Conservation (phyloP, 2,113 vertebrate species). For the Cololabis saira region DNA sequence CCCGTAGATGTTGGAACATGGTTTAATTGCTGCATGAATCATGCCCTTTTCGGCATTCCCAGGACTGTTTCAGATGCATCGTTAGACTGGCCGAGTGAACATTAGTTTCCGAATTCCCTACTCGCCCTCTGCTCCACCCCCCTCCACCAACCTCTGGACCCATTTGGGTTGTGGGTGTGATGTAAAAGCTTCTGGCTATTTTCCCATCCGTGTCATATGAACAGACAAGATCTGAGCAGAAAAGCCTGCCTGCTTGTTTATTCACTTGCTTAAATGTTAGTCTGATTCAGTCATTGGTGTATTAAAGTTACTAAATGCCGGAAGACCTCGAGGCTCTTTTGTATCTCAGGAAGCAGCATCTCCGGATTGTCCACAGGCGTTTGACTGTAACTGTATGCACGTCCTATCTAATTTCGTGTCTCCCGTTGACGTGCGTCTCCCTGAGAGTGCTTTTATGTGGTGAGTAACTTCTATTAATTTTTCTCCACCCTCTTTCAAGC, state of each 20-base stretch:
- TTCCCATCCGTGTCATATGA: constrained; percentile 15
- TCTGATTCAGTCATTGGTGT: constrained; percentile 2
- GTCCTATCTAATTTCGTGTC: not conserved
- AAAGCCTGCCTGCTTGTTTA: constrained; percentile 20
- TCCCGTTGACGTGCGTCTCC: not conserved
- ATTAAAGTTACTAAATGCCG: constrained; percentile 7
- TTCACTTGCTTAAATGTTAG: constrained; percentile 15
- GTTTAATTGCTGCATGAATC: constrained; percentile 68
- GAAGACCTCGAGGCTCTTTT: constrained; percentile 12
- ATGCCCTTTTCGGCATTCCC: constrained; percentile 57
- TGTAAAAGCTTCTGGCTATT: constrained; percentile 39
- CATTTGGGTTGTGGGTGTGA: constrained; percentile 38
- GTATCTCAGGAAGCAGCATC: constrained; percentile 16
- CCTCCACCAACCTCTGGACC: constrained; percentile 10
- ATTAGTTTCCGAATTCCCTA: constrained; percentile 58
- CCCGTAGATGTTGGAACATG: constrained; percentile 38
- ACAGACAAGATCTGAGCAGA: not conserved
- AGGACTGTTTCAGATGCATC: constrained; percentile 61
- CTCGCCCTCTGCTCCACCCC: constrained; percentile 2
- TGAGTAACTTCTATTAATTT: constrained; percentile 53
- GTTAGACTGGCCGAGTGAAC: constrained; percentile 54
- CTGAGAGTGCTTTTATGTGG: constrained; percentile 16
- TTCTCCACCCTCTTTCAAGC: constrained; percentile 13
- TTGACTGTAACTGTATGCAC: not conserved
- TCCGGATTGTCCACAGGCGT: constrained; percentile 24